Base-by-base conservation (phyloP, 2,888 invertebrate genomes). In the Amphimallon solstitiale region DNA sequence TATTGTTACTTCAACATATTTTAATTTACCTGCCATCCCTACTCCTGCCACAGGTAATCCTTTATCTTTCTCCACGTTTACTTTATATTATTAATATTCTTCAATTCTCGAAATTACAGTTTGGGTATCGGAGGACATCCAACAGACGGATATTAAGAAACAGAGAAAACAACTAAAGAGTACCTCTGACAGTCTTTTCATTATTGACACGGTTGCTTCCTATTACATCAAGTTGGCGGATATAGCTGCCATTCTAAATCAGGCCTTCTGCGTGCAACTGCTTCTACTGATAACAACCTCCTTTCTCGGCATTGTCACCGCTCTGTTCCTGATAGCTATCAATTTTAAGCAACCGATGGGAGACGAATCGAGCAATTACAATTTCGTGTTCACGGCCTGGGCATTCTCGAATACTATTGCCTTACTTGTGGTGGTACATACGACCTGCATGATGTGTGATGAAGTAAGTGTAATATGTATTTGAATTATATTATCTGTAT, bases 141-240 rank as follows among this genome's bases (percentile, higher is more conserved):
- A 66, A 45, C 40, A 38, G 21, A 7, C 43, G 7, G 56, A 56
- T 43, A n/a, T 40, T 4, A 56, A 56, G 40, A 56, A 56, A 12
- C 38, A 40, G 23, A 23, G 46, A n/a, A 48, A 48, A 14, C 21
- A 49, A 10, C 23, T 38, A 7, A 35, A 21, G 21, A 64, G 23
- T 29, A 40, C 56, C 3, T 35, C 56, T 10, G 64, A 64, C 37
- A 54, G 46, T 15, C 68, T 72, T 15, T 71, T 71, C 52, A 70
- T 77, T 7, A 71, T 77, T 1, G 75, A 77, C 65, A 73, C 75
- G 63, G 72, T 77, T 3, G 74, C 76, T 5, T 68, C 69, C 21
- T 65, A 77, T 4, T 77, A 78, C 65, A 74, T 77, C 40, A 76
- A 76, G 68, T 67, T 78, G 52, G 73, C 74, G 3, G 76, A 77